These are phyloP conservation scores for Adela reaumurella DNA, from an alignment of 2,888 invertebrate species.

Conservation along the genomic window DNA sequence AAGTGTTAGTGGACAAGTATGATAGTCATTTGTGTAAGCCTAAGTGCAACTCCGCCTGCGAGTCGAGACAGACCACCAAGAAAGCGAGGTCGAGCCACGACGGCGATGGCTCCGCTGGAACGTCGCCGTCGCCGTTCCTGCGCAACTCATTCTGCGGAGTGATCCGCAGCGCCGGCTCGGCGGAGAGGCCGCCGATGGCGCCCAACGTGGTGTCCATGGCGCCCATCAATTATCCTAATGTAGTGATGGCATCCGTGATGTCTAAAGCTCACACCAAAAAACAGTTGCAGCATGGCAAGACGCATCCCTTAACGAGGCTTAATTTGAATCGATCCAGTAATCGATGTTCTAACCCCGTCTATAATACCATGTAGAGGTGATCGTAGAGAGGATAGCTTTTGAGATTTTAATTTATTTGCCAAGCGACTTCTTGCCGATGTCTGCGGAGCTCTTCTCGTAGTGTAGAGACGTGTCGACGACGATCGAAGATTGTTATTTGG, in stretches of 20 bases:
- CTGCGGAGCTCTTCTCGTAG: not conserved
- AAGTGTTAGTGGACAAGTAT: conserved; percentile 72
- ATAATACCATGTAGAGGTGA: conserved; percentile 81
- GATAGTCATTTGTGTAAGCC: conserved; percentile 35
- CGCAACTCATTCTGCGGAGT: conserved; percentile 22
- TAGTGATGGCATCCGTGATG: conserved; percentile 65
- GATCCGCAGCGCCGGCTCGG: conserved; percentile 18
- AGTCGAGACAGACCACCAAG: conserved; percentile 10
- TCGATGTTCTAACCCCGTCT: conserved; percentile 76
- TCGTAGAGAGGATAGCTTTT: conserved; percentile 26
- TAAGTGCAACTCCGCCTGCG: conserved; percentile 20
- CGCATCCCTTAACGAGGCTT: conserved; percentile 86
- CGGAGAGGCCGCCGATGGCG: conserved; percentile 32
- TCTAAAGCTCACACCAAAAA: conserved; percentile 72
- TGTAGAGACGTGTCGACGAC: not conserved
- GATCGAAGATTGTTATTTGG: not conserved
- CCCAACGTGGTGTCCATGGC: conserved; percentile 36
- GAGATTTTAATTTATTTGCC: not conserved
- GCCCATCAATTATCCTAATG: conserved; percentile 49
- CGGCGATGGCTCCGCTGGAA: conserved; percentile 20
- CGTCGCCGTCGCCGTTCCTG: conserved; percentile 15
- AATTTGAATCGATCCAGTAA: conserved; percentile 70
- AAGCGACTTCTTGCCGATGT: not conserved
- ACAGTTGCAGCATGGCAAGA: conserved; percentile 87
- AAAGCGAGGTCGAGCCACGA: conserved; percentile 12